These are phyloP conservation scores for Selene dorsalis DNA, from an alignment of 2,797 vertebrate species.

Conservation along the genomic window DNA sequence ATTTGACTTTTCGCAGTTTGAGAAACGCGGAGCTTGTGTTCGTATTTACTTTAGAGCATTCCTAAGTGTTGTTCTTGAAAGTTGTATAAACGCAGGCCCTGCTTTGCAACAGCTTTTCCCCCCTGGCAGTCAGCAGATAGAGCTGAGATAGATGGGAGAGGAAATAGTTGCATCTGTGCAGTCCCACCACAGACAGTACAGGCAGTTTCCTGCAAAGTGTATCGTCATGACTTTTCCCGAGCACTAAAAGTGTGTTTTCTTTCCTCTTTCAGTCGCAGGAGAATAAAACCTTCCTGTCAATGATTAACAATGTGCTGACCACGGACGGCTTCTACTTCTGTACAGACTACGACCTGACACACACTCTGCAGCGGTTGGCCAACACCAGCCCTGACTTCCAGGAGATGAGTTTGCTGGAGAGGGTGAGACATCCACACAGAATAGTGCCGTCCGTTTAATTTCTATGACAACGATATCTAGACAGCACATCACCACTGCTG, in stretches of 20 bases:
- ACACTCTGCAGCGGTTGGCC: slow-evolving; percentile 93
- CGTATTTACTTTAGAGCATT: background rate
- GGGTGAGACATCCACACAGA: slow-evolving; percentile 83
- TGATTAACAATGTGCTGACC: slow-evolving; percentile 93
- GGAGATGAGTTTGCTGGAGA: slow-evolving; percentile 97
- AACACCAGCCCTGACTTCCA: slow-evolving; percentile 99
- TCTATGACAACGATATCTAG: background rate
- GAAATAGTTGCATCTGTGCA: background rate
- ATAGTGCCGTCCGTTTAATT: background rate
- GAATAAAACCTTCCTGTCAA: slow-evolving; percentile 94
- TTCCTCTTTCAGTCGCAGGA: slow-evolving; percentile 89
- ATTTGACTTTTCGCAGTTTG: background rate
- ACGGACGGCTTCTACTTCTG: slow-evolving; percentile 99
- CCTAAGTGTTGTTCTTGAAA: background rate
- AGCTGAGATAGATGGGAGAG: background rate
- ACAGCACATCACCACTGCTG: too few relatives aligned
- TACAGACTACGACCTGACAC: slow-evolving; percentile 94
- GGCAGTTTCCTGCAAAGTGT: slow-evolving; percentile 6
- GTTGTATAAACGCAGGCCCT: background rate
- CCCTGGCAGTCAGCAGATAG: background rate
- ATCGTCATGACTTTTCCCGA: background rate
- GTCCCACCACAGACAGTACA: background rate
- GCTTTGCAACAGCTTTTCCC: background rate
- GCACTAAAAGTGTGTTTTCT: slow-evolving; percentile 23
- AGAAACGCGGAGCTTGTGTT: background rate